These are phyloP conservation scores for Polyommatus iphigenia DNA, from an alignment of 2,888 invertebrate genomes.

Conservation along the genomic window DNA sequence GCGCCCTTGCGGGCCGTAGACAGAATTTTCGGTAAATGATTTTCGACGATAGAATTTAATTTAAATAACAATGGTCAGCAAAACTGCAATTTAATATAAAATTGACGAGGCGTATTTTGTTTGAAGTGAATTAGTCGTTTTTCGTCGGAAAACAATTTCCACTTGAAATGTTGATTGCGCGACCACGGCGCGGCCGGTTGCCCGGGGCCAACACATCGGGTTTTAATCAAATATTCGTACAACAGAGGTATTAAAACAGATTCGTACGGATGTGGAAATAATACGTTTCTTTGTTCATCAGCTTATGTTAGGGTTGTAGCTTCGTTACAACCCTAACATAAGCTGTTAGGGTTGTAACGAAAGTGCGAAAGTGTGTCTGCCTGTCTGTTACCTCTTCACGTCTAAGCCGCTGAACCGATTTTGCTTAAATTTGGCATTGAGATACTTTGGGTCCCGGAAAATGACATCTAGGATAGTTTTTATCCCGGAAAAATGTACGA, in stretches of 20 bases:
- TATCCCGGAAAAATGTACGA: too few species aligned
- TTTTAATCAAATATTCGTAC: not conserved
- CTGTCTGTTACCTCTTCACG: too few species aligned
- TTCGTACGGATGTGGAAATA: slow-evolving; percentile 1
- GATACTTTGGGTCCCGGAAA: too few species aligned
- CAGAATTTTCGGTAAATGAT: not conserved
- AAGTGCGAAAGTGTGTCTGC: too few species aligned
- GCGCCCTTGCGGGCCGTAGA: not conserved
- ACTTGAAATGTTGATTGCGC: not conserved
- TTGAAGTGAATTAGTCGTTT: slow-evolving; percentile 21
- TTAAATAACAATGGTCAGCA: slow-evolving; percentile 22
- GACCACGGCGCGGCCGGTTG: not conserved
- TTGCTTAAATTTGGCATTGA: too few species aligned
- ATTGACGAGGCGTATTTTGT: slow-evolving; percentile 9
- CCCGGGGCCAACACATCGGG: not conserved
- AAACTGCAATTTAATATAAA: slow-evolving; percentile 26
- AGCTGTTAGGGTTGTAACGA: too few species aligned
- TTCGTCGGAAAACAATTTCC: slow-evolving; percentile 20
- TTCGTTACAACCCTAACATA: too few species aligned
- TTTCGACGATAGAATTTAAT: not conserved
- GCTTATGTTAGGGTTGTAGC: not conserved
- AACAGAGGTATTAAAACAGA: too few species aligned
- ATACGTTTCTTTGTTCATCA: not conserved
- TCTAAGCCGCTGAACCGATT: too few species aligned
- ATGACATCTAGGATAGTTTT: too few species aligned